Conservation (phyloP, 1,140 invertebrate species). For the Caerostris extrusa region DNA sequence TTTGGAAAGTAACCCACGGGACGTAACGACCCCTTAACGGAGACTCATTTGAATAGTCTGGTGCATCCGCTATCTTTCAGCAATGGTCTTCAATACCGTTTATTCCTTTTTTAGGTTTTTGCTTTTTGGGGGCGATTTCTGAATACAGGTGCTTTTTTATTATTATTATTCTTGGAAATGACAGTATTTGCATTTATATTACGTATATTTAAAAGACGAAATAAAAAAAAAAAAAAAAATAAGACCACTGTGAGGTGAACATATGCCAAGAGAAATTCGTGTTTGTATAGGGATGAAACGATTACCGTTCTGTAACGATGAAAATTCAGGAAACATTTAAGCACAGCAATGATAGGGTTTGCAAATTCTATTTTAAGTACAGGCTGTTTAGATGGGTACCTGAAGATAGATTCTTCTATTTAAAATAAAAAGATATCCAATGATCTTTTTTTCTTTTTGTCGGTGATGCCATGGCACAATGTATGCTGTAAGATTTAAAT, state of each 20-base stretch:
- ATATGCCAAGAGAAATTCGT: background rate
- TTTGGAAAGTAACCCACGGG: background rate
- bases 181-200: constrained; percentile 62
- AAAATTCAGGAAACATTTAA: background rate
- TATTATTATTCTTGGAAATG: background rate
- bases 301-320: background rate
- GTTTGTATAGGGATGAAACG: background rate
- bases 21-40: constrained; percentile 46
- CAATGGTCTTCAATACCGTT: constrained; percentile 12
- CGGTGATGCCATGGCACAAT: background rate
- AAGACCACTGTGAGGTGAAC: background rate
- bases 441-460: background rate
- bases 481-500: background rate
- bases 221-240: constrained; percentile 22
- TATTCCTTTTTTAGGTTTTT: background rate
- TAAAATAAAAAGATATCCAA: background rate
- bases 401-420: background rate
- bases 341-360: background rate
- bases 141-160: background rate
- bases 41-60: constrained; percentile 46
- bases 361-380: background rate
- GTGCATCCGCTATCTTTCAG: constrained; percentile 15
- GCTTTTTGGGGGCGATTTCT: constrained; percentile 7
- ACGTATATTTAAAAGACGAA: background rate
- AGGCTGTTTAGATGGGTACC: background rate